phyloP scores from a whole-genome alignment of 2,113 vertebrate genomes.

The Dermatemys mawii region DNA sequence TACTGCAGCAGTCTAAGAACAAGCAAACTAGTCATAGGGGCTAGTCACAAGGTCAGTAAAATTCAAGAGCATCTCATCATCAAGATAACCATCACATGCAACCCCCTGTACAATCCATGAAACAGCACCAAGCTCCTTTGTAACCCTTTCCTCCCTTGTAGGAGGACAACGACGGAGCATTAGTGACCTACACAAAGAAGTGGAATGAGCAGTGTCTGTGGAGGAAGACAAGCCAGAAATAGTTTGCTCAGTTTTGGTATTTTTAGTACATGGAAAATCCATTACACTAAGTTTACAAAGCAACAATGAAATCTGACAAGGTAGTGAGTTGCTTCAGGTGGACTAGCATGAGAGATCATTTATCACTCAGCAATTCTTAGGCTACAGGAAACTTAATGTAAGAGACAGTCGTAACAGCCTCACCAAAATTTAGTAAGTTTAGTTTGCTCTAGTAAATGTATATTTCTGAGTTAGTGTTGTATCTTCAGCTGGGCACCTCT shows the following conservation, averaged over 20 bases:
- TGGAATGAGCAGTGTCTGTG: background rate
- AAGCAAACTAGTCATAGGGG: background rate
- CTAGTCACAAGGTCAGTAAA: background rate
- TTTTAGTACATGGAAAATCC: slow-evolving; percentile 47
- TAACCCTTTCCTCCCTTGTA: slow-evolving; percentile 6
- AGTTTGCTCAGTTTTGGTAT: background rate
- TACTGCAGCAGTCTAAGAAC: background rate
- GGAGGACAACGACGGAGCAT: background rate
- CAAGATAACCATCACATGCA: background rate
- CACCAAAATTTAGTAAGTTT: background rate
- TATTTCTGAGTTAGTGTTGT: rapidly evolving
- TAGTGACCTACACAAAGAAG: background rate
- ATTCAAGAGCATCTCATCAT: background rate
- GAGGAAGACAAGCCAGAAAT: slow-evolving; percentile 10
- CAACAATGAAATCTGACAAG: slow-evolving; percentile 32
- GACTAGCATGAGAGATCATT: background rate
- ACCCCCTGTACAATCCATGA: rapidly evolving
- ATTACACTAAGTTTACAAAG: slow-evolving; percentile 24
- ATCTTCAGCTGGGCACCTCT: background rate
- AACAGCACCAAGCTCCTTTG: background rate
- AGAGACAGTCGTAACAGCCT: background rate
- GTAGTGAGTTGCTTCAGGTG: background rate
- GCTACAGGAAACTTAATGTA: rapidly evolving
- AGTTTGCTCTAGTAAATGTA: background rate
- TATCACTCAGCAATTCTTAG: background rate